Evolutionary conservation across 2,797 vertebrate species (phyloP).

Genomic region (Capromys pilorides): DNA sequence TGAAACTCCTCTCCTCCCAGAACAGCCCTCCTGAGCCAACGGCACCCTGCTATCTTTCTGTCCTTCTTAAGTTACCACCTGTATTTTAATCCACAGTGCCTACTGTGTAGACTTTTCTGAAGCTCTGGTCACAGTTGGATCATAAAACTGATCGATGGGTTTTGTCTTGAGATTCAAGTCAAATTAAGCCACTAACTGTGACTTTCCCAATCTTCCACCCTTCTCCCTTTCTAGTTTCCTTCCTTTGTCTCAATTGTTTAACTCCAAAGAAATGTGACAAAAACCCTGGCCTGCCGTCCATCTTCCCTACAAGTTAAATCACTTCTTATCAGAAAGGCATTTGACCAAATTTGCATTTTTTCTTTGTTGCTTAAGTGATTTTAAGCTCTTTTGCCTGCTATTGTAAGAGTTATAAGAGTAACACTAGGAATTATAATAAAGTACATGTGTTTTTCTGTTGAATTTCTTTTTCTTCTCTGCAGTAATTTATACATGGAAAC

Average conservation of each 20-base stretch:
- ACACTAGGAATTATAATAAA: constrained; percentile 84
- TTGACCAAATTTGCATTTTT: constrained; percentile 83
- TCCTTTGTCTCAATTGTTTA: constrained; percentile 77
- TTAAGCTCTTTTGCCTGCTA: constrained; percentile 77
- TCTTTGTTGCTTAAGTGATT: constrained; percentile 81
- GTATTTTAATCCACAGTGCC: constrained; percentile 55
- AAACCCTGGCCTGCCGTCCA: constrained; percentile 80
- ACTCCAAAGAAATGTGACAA: constrained; percentile 79
- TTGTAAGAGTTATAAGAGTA: constrained; percentile 79
- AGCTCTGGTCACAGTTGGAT: constrained; percentile 49
- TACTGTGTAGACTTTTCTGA: constrained; percentile 16
- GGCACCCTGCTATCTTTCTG: neutral
- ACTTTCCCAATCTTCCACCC: neutral
- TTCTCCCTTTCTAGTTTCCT: neutral
- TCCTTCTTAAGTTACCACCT: neutral
- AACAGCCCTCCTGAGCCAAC: no score
- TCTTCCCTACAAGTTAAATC: constrained; percentile 81
- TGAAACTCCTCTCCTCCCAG: constrained; percentile 7
- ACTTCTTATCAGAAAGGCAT: constrained; percentile 78
- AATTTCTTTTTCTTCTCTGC: constrained; percentile 81
- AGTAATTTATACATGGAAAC: constrained; percentile 86
- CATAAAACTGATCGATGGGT: constrained; percentile 59
- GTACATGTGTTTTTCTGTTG: constrained; percentile 83
- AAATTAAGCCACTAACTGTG: constrained; percentile 74
- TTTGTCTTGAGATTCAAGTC: constrained; percentile 75